A percentile compares a stretch with the other conserved stretches of the same genome.
phyloP scores from a whole-genome alignment of 2,888 invertebrate genomes.

The Melikaiella ostensackeni region DNA sequence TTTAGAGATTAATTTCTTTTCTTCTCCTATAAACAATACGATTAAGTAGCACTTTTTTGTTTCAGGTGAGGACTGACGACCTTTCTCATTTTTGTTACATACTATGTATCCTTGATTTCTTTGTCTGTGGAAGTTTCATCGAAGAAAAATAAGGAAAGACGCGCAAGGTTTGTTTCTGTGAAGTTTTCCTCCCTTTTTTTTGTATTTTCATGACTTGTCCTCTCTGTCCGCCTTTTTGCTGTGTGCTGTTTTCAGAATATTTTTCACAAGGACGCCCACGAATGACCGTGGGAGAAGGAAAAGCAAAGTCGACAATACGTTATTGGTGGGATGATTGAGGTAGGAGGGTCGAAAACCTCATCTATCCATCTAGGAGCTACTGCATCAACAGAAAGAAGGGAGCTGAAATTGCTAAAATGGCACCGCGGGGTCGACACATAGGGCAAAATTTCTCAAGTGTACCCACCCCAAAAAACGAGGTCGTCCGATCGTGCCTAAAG shows the following conservation, averaged over 20 bases:
- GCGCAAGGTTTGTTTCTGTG: not conserved
- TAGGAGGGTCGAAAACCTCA: constrained; percentile 52
- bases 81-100: not conserved
- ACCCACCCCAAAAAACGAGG: too few relatives aligned
- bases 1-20: constrained; percentile 9
- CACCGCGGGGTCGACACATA: too few relatives aligned
- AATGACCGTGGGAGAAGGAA: constrained; percentile 32
- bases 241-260: not conserved
- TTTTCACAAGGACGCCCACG: not conserved
- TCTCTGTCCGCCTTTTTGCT: not conserved
- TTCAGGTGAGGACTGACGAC: not conserved
- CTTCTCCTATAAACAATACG: not conserved
- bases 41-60: constrained; percentile 8
- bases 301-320: constrained; percentile 51
- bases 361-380: constrained; percentile 53
- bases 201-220: not conserved
- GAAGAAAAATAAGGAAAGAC: not conserved
- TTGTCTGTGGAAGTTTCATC: not conserved
- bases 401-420: constrained; percentile 43
- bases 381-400: constrained; percentile 54
- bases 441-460: too few relatives aligned
- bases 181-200: not conserved
- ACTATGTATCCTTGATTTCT: not conserved
- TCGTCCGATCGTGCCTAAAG: too few relatives aligned
- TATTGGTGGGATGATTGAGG: constrained; percentile 54